A percentile compares a stretch with the other conserved stretches of the same genome.
Evolutionary conservation across 23 tunicate species (phyloP).

Genomic region (Diplosoma virens): DNA sequence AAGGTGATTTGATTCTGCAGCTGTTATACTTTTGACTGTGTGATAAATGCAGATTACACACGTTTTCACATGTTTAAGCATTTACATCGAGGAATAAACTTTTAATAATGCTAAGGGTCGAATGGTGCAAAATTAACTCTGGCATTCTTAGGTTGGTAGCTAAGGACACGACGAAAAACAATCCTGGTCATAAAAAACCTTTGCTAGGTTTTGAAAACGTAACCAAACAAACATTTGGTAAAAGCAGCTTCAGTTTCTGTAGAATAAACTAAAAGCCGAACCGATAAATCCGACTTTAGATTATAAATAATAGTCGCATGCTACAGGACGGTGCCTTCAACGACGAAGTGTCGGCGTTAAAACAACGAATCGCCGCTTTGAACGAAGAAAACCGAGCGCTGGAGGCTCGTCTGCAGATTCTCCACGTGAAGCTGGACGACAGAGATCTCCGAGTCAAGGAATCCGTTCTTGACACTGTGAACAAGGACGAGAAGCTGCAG

Average conservation of each 20-base stretch:
- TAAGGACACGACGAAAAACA: too few species aligned
- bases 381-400: slow-evolving; percentile 85
- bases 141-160: too few species aligned
- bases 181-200: too few species aligned
- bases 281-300: too few species aligned
- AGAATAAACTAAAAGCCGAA: too few species aligned
- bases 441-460: slow-evolving; percentile 64
- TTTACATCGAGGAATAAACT: too few species aligned
- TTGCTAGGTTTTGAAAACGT: too few species aligned
- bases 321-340: slow-evolving; percentile 42
- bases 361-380: slow-evolving; percentile 60
- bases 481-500: slow-evolving; percentile 76
- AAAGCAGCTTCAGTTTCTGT: too few species aligned
- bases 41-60: neutral
- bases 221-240: too few species aligned
- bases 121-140: too few species aligned
- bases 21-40: neutral
- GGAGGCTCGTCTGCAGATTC: slow-evolving; percentile 71
- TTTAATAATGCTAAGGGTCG: too few species aligned
- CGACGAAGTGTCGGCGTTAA: slow-evolving; percentile 46
- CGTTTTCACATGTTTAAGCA: neutral
- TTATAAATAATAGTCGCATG: too few species aligned
- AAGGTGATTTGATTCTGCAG: slow-evolving; percentile 35
- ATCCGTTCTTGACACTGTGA: slow-evolving; percentile 61
- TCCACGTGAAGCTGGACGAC: slow-evolving; percentile 77